phyloP scores from a whole-genome alignment of 2,888 invertebrate species.

The Caenorhabditis japonica region DNA sequence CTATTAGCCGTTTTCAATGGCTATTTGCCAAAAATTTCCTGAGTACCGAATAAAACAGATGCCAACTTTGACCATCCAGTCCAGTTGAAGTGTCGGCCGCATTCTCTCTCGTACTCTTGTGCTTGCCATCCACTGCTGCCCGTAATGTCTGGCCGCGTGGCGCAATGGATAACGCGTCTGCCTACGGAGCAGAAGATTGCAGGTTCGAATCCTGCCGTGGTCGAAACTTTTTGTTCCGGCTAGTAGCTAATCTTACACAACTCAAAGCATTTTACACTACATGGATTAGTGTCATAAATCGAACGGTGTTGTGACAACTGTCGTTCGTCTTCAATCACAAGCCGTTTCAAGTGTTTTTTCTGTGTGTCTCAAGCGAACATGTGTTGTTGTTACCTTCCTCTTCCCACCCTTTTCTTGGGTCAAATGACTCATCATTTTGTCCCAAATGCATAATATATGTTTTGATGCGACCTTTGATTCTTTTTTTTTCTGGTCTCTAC shows the following conservation, averaged over 20 bases:
- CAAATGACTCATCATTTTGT: constrained; percentile 20
- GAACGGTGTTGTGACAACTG: constrained; percentile 27
- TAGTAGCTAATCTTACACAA: background rate
- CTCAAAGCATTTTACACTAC: constrained; percentile 5
- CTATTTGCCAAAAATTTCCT: too few species aligned
- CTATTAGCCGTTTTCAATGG: too few species aligned
- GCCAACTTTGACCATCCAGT: too few species aligned
- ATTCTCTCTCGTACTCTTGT: background rate
- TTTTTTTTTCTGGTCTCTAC: too few species aligned
- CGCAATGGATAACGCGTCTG: constrained; percentile 77
- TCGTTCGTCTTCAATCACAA: constrained; percentile 9
- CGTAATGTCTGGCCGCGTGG: constrained; percentile 60
- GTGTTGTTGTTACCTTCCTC: constrained; percentile 11
- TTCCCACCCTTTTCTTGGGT: background rate
- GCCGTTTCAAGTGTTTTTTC: constrained; percentile 44
- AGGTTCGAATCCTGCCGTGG: constrained; percentile 77
- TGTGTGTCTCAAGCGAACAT: constrained; percentile 18
- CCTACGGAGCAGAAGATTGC: constrained; percentile 78
- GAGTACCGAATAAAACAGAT: too few species aligned
- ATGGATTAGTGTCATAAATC: constrained; percentile 21
- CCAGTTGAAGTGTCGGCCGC: too few species aligned
- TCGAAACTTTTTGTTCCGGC: constrained; percentile 46
- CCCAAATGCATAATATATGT: background rate
- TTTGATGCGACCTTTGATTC: constrained; percentile 1
- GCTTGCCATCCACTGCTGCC: background rate